Percentiles rank a stretch among this genome's conserved stretches.
Conservation (phyloP, 2,888 invertebrate species). For the Xestoiulus laeticollis region DNA sequence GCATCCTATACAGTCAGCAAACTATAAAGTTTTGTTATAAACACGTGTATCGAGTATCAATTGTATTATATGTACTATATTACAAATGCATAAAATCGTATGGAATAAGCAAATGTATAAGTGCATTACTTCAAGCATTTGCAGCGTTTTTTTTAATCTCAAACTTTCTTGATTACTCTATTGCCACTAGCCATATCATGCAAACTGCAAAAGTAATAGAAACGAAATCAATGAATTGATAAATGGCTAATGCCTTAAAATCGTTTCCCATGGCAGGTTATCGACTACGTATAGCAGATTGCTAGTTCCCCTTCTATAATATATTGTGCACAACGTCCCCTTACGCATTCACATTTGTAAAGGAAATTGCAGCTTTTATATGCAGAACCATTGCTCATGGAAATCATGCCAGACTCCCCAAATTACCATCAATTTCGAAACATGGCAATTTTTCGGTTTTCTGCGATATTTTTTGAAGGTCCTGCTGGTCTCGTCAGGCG, state of each 20-base stretch:
- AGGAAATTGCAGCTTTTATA: not conserved
- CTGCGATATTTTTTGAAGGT: not conserved
- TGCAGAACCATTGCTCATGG: not conserved
- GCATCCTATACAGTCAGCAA: too few relatives aligned
- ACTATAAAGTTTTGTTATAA: too few relatives aligned
- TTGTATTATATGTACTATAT: too few relatives aligned
- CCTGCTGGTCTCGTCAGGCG: conserved; percentile 4
- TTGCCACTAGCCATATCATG: too few relatives aligned
- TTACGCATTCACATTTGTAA: not conserved
- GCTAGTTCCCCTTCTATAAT: not conserved
- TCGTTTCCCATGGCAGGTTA: not conserved
- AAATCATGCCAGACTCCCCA: not conserved
- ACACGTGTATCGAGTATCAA: too few relatives aligned
- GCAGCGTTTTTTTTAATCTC: too few relatives aligned
- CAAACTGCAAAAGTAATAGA: not conserved
- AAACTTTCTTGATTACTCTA: too few relatives aligned
- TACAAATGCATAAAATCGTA: too few relatives aligned
- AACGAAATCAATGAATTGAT: not conserved
- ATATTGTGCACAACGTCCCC: not conserved
- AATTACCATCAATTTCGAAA: conserved; percentile 20
- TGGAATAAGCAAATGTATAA: too few relatives aligned
- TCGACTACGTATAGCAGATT: not conserved
- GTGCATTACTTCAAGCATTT: too few relatives aligned
- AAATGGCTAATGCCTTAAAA: not conserved
- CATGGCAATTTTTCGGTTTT: not conserved